Evolutionary conservation across 2,888 invertebrate species (phyloP).

Genomic region (Drosophila meridionalis): DNA sequence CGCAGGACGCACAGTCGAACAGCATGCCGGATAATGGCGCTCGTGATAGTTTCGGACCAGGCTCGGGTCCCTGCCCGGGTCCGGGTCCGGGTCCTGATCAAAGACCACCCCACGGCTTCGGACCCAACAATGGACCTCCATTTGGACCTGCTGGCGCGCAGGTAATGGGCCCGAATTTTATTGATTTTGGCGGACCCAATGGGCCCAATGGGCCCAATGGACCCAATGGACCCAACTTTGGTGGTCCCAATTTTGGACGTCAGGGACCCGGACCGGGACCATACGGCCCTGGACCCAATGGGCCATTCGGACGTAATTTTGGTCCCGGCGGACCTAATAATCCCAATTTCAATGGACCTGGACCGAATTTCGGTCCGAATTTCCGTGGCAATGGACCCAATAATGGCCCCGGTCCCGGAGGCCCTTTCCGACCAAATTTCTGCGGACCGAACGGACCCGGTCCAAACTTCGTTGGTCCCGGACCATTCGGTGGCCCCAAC

Average conservation of each 20-base stretch:
- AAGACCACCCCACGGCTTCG: slow-evolving; percentile 14
- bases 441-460: slow-evolving; percentile 45
- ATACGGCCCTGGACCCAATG: slow-evolving; percentile 39
- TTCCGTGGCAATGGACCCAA: slow-evolving; percentile 37
- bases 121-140: slow-evolving; percentile 21
- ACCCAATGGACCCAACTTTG: slow-evolving; percentile 28
- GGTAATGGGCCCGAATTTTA: slow-evolving; percentile 40
- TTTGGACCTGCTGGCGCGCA: slow-evolving; percentile 28
- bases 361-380: slow-evolving; percentile 31
- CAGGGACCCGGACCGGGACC: slow-evolving; percentile 11
- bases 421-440: slow-evolving; percentile 44
- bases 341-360: slow-evolving; percentile 40
- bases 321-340: slow-evolving; percentile 42
- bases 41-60: slow-evolving; percentile 7
- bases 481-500: slow-evolving; percentile 29
- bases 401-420: slow-evolving; percentile 20
- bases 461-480: slow-evolving; percentile 31
- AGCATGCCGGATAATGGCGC: neutral
- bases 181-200: slow-evolving; percentile 29
- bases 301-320: slow-evolving; percentile 42
- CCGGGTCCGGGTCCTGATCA: slow-evolving; percentile 19
- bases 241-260: slow-evolving; percentile 33
- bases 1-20: neutral
- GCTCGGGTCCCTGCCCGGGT: neutral
- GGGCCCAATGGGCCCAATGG: slow-evolving; percentile 13